Conservation (phyloP, 2,888 invertebrate genomes). For the Melipona beecheii region DNA sequence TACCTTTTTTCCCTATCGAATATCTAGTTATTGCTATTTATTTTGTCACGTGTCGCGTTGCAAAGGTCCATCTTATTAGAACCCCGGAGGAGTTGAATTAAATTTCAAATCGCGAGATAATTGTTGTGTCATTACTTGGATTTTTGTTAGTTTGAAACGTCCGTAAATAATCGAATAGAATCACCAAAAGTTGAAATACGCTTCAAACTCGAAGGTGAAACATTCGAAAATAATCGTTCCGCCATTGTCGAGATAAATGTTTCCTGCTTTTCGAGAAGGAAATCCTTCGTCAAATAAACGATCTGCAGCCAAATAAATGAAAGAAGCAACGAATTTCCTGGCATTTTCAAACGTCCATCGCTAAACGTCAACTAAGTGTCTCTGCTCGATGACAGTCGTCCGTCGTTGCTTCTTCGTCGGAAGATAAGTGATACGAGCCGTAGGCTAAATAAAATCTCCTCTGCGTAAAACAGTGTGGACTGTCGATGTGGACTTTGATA, state of each 20-base stretch:
- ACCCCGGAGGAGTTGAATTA: not conserved
- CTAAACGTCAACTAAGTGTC: not conserved
- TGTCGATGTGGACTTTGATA: no score
- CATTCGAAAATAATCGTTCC: no score
- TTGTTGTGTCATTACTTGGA: no score
- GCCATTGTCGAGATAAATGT: no score
- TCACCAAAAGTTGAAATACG: no score
- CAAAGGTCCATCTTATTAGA: accelerated
- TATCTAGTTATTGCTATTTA: not conserved
- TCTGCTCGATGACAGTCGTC: not conserved
- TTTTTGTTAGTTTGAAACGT: no score
- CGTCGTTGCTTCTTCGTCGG: not conserved
- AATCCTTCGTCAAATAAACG: not conserved
- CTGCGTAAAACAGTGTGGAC: no score
- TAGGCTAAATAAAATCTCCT: not conserved
- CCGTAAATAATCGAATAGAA: no score
- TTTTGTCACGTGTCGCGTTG: not conserved
- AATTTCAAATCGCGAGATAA: not conserved
- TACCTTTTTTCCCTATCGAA: not conserved
- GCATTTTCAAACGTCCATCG: not conserved
- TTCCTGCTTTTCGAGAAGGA: not conserved
- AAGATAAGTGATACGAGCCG: not conserved
- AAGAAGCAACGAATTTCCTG: not conserved
- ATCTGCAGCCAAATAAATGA: not conserved
- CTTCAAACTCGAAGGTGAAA: no score